Evolutionary conservation across 1,140 invertebrate genomes (phyloP), one percentile per base, ranked within the genome.

Genomic region (Tetragonula clypearis): DNA sequence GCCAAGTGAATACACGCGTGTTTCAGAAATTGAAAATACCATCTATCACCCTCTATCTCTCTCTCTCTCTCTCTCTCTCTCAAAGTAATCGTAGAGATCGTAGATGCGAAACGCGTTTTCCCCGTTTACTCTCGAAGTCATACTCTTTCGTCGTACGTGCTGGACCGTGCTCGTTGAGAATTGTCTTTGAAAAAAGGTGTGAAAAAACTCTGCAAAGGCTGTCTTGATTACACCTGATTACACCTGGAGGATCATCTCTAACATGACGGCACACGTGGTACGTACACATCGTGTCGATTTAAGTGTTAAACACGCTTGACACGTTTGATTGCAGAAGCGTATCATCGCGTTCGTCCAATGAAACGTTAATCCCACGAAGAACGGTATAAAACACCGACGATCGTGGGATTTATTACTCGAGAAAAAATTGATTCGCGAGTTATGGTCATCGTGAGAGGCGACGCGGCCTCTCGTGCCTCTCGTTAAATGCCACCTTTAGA

Each of bases 1-100:
- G 23, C 2, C 77, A 41, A 77, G 60, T 80, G 30, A 53, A 68
- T 74, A 76, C 55, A 41, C 60, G 82, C 62, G 68, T 66, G 66
- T 66, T 62, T 83, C 60, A 86, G 66, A 30, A 30, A 58, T 69
- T 49, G 76, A 19, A 21, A 76, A n/a, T n/a, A n/a, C n/a, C n/a
- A n/a, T n/a, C n/a, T n/a, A n/a, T n/a, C n/a, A n/a, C n/a, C n/a
- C n/a, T n/a, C n/a, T n/a, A n/a, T n/a, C n/a, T n/a, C n/a, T n/a
- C n/a, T 21, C 1, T 0, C 17, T 9, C 1, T 21, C 30, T 30
- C 1, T 62, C 17, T 49, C 4, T 11, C n/a, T 74, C 17, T 26
- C 15, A 35, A 65, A 53, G 56, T 68, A 68, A 41, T 23, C 12
- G 11, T 30, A 30, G 30, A 30, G 30, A 65, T 23, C 53, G 35